A percentile compares a stretch with the other conserved stretches of the same genome.
Conservation (phyloP, 2,113 vertebrate genomes). For the Peromyscus californicus region DNA sequence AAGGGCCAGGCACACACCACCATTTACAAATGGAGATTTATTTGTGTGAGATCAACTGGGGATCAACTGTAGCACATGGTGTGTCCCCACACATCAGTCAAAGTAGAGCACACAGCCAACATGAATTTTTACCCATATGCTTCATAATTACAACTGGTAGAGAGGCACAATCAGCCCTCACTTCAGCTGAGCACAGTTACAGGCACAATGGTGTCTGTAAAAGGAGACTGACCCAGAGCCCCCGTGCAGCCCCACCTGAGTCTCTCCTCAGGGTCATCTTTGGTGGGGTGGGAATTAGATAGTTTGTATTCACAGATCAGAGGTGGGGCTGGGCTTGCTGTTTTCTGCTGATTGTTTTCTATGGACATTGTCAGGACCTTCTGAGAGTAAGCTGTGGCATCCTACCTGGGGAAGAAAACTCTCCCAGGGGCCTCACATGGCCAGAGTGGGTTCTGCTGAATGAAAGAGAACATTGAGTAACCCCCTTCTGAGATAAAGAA, state of each 20-base stretch:
- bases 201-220: not conserved
- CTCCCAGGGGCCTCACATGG: not conserved
- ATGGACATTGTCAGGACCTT: too few relatives aligned
- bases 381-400: not conserved
- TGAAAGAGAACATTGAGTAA: not conserved
- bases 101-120: not conserved
- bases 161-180: not conserved
- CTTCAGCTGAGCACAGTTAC: not conserved
- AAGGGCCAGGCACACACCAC: too few relatives aligned
- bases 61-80: not conserved
- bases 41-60: not conserved
- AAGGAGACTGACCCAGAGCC: not conserved
- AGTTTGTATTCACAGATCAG: not conserved
- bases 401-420: not conserved
- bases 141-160: not conserved
- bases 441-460: not conserved
- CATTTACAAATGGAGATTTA: not conserved
- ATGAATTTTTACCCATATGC: not conserved
- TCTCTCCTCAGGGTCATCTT: not conserved
- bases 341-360: fast-evolving
- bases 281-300: not conserved
- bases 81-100: fast-evolving
- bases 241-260: not conserved
- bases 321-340: not conserved
- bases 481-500: not conserved